Base-by-base conservation (phyloP, 2,888 invertebrate genomes). In the Hoplodrina blanda region DNA sequence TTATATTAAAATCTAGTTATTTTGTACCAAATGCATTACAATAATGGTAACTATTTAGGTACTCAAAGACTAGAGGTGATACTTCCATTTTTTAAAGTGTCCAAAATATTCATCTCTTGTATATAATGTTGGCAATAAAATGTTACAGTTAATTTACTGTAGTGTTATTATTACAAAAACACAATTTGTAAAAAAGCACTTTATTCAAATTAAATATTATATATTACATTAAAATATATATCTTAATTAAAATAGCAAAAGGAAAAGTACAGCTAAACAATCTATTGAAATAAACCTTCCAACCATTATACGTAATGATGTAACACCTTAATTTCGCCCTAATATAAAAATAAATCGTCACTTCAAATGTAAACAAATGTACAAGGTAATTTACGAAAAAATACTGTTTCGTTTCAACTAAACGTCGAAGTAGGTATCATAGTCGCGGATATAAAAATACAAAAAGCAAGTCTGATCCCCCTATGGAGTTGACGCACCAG, bases 171-270 rank as follows among this genome's bases (percentile, higher is more conserved):
- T 71, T 62, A 70, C 70, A 82, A 86, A 80, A 63, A 81, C 83
- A 84, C 76, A 73, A 80, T 86, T 68, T 90, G 86, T 92, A 94
- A 92, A 96, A 96, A 96, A 96, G 95, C 96, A 94, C 91, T 95
- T 96, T 95, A 96, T 95, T 96, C 94, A 95, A 96, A 95, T 95
- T 95, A 96, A 95, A 95, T 95, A 92, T 93, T 93, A 93, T 95
- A 95, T 95, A 95, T 95, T 95, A 96, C 95, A 95, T 93, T 95
- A 95, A 95, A 94, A 95, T 94, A 95, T 93, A 93, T 92, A 92
- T 93, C 94, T 95, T 94, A 95, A 94, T 94, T 92, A 94, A 94
- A 92, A 92, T 94, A 94, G 95, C 95, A 94, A 95, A 85, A 94
- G 90, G 90, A 91, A 95, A 93, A 92, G 86, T 95, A 95, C 93